Evolutionary conservation across 2,888 invertebrate genomes (phyloP), one percentile per base, ranked within the genome.

Genomic region (Mystacides longicornis): DNA sequence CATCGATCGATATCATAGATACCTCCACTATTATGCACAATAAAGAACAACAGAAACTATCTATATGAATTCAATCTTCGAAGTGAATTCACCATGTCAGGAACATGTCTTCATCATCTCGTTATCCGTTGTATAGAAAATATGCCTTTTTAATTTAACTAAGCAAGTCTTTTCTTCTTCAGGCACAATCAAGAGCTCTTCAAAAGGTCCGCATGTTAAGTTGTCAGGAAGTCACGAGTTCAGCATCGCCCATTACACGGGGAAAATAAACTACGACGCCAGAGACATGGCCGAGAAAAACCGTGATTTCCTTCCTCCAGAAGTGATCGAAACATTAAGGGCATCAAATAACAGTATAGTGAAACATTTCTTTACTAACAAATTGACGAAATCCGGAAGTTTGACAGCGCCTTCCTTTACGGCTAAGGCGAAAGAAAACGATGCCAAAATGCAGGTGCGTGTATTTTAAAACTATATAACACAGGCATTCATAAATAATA

Each of bases 211-310:
- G 2, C 79, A 81, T 63, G 71, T 85, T 11, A 79, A 79, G 64
- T 65, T 79, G 3, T 73, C 78, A 14, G 79, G 79, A 50, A 77
- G 77, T 49, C 82, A 86, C 66, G 85, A 87, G 68, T 93, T 95
- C 65, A 83, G 85, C 22, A 84, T 95, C 21, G 87, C 91, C 21
- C 96, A 96, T 72, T 96, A 89, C 67, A 93, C 93, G 14, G 94
- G 95, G 18, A 88, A 86, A 72, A 85, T 94, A 14, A 83, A 81
- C 63, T 96, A 96, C 69, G 87, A 90, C 65, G 85, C 85, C 0
- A 79, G 83, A 60, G 87, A 90, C 66, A 89, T 95, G 77, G 80
- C 89, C 21, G 88, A 89, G 64, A 92, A 90, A 69, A 96, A 96
- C 72, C 84, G 91, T 52, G 94, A 95, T 68, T 93, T 93, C 66